Conservation (phyloP, 2,797 vertebrate species). For the Platalea minor region DNA sequence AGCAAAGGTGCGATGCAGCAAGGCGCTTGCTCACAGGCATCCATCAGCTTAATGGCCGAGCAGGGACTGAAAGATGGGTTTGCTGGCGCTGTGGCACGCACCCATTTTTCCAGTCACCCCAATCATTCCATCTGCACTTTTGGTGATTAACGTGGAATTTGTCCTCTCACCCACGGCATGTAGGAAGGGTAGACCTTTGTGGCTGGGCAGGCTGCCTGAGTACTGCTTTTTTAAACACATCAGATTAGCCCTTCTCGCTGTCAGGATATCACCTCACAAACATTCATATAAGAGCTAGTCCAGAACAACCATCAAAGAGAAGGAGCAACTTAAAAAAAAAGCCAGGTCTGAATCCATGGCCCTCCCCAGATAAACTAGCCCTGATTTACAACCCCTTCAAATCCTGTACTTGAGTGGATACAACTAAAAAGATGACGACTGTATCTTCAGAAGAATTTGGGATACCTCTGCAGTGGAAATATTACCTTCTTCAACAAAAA, state of each 20-base stretch:
- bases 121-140: background rate
- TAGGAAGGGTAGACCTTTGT: background rate
- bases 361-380: background rate
- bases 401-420: background rate
- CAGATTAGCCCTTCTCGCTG: background rate
- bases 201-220: background rate
- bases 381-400: background rate
- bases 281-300: background rate
- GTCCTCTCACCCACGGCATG: fast-evolving
- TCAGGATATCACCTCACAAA: background rate
- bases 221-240: background rate
- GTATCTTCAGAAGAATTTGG: background rate
- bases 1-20: background rate
- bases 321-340: background rate
- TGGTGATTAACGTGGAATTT: background rate
- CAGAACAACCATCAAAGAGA: background rate
- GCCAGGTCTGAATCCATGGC: background rate
- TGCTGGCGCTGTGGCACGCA: background rate
- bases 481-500: background rate
- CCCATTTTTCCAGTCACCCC: background rate
- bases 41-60: background rate
- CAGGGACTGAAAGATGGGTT: background rate
- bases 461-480: background rate
- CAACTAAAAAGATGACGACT: background rate
- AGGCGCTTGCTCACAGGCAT: background rate